Conservation (phyloP, 2,797 vertebrate genomes). For the Salarias fasciatus region DNA sequence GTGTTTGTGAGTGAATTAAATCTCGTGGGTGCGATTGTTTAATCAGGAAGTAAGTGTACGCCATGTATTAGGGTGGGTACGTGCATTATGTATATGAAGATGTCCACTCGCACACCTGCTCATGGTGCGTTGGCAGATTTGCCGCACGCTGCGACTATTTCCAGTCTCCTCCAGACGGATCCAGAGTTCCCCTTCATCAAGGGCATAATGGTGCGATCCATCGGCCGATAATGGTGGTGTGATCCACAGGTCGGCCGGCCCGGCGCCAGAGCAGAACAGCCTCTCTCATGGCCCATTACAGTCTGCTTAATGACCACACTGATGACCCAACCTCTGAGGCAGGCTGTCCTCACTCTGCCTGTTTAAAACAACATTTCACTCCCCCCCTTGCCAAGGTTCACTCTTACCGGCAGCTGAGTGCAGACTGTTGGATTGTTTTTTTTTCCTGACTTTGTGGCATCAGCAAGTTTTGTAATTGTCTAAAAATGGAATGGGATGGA, state of each 20-base stretch:
- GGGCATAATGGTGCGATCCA: constrained; percentile 76
- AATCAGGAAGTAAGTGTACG: no score
- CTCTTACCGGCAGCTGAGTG: constrained; percentile 11
- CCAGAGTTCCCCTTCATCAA: constrained; percentile 71
- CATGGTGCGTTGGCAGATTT: constrained; percentile 12
- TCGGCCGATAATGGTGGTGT: constrained; percentile 72
- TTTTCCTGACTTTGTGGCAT: not conserved
- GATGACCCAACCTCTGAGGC: constrained; percentile 72
- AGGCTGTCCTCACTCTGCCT: constrained; percentile 62
- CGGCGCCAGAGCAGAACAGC: constrained; percentile 72
- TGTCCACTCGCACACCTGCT: constrained; percentile 22
- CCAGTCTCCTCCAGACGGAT: constrained; percentile 38
- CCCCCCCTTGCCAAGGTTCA: constrained; percentile 32
- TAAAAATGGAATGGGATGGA: not conserved
- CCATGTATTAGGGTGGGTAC: not conserved
- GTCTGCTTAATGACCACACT: constrained; percentile 78
- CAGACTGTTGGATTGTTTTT: constrained; percentile 30
- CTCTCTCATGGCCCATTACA: constrained; percentile 82
- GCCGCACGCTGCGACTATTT: constrained; percentile 27
- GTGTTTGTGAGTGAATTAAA: constrained; percentile 1
- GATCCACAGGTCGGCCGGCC: constrained; percentile 68
- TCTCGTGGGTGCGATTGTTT: not conserved
- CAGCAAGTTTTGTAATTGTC: constrained; percentile 1
- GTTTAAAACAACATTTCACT: constrained; percentile 69
- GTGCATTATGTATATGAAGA: not conserved